Evolutionary conservation across 2,113 vertebrate genomes (phyloP), one percentile per base, ranked within the genome.

Genomic region (Natator depressus): DNA sequence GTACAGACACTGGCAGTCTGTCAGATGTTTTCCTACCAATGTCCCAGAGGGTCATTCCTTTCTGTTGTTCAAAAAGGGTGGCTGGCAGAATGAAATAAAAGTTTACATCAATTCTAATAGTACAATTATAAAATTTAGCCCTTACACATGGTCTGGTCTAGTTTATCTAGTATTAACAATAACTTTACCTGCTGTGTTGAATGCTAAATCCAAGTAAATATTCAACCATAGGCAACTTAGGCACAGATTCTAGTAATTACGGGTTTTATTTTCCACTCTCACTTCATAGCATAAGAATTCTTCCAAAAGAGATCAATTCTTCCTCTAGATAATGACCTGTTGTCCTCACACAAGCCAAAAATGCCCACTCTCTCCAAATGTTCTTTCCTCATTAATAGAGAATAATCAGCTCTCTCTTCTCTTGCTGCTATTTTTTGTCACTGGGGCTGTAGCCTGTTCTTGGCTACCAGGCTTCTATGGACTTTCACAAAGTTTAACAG

Each of bases 371-470:
- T 42, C 25, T 86, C 72, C 54, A 85, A 53, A 69, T 29, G 25
- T 5, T 14, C 24, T 24, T 80, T 22, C 47, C 35, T 91, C 0
- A 0, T 82, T 57, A 82, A 35, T 2, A 46, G 27, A 11, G 22
- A n/a, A 13, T 5, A 38, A n/a, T 38, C 29, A 69, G 42, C 1
- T 72, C 8, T 11, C 2, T 51, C 82, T 19, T 55, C 65, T 79
- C 19, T 51, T 79, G 3, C 29, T 57, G 46, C 38, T 85, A 0
- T 55, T 82, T 62, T 62, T 31, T 31, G 29, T 47, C 14, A 4
- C 20, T 79, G 10, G 62, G 65, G n/a, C 42, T 53, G 35, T 50
- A n/a, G 10, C 49, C 46, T 27, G 35, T 9, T 57, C 53, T 82
- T 82, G 78, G n/a, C 13, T 53, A 5, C 65, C 59, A 54, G 8